Evolutionary conservation across 2,113 vertebrate species (phyloP).

Genomic region (Pseudorhombus dupliciocellatus): DNA sequence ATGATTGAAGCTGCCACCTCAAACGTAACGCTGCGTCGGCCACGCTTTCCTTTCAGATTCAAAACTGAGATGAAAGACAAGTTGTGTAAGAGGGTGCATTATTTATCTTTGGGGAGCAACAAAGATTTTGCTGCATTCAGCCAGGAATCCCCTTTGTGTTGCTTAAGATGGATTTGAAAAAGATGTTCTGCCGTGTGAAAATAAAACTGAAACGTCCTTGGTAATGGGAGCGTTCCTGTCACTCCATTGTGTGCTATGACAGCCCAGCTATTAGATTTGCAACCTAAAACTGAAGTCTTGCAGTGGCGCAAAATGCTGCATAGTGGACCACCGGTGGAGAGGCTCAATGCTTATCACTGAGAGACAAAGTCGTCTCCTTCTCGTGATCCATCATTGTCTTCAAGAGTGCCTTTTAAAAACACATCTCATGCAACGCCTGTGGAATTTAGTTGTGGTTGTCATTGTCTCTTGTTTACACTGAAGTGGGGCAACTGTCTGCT

Average conservation of each 20-base stretch:
- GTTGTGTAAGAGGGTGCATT: conserved; percentile 53
- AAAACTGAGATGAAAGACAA: conserved; percentile 52
- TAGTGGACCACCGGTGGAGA: conserved; percentile 59
- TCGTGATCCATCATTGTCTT: conserved; percentile 49
- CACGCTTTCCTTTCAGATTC: conserved; percentile 40
- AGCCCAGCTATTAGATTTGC: conserved; percentile 63
- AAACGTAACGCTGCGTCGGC: conserved; percentile 22
- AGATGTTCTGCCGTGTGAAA: conserved; percentile 46
- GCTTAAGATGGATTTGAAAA: conserved; percentile 66
- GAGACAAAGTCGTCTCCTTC: conserved; percentile 46
- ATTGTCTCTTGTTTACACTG: conserved; percentile 10
- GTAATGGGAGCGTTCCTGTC: conserved; percentile 69
- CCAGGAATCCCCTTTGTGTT: conserved; percentile 53
- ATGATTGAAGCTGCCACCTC: conserved; percentile 54
- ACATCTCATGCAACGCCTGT: conserved; percentile 3
- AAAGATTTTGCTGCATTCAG: conserved; percentile 58
- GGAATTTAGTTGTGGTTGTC: conserved; percentile 30
- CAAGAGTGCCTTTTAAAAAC: conserved; percentile 35
- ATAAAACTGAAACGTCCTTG: conserved; percentile 64
- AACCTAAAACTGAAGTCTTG: conserved; percentile 60
- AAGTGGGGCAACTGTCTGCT: conserved; percentile 26
- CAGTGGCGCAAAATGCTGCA: conserved; percentile 67
- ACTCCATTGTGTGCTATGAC: conserved; percentile 63
- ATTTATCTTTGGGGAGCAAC: conserved; percentile 63
- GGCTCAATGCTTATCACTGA: conserved; percentile 51